These are phyloP conservation scores for Metopolophium dirhodum DNA, from an alignment of 1,140 invertebrate species.

Conservation along the genomic window DNA sequence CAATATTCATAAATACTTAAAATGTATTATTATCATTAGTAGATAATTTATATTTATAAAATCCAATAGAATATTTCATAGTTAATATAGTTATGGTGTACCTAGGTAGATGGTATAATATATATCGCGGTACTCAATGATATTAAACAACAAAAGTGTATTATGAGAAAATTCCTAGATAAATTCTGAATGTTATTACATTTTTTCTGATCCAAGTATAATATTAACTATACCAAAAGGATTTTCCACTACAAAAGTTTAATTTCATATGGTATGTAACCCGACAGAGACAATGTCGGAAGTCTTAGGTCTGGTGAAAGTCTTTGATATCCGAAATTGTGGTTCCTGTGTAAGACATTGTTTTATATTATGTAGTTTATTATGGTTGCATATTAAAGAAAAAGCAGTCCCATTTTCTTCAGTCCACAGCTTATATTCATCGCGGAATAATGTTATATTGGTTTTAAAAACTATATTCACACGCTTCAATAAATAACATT, in stretches of 20 bases:
- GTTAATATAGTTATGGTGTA: no score
- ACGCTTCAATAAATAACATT: not conserved
- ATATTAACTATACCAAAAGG: not conserved
- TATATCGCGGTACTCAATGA: not conserved
- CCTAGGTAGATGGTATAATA: not conserved
- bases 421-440: not conserved
- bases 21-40: no score
- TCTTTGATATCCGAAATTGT: slow-evolving; percentile 14
- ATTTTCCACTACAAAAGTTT: not conserved
- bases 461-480: not conserved
- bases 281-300: not conserved
- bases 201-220: not conserved
- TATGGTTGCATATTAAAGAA: slow-evolving; percentile 26
- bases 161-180: not conserved
- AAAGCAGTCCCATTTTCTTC: not conserved
- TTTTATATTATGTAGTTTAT: not conserved
- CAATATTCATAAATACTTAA: no score
- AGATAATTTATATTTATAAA: no score
- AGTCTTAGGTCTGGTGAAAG: not conserved
- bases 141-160: not conserved
- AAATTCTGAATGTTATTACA: not conserved
- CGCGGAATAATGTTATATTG: not conserved
- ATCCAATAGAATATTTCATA: no score
- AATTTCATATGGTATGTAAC: not conserved
- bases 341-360: slow-evolving; percentile 34